A percentile compares a stretch with the other conserved stretches of the same genome.
phyloP scores from a whole-genome alignment of 2,888 invertebrate genomes.

The Tinea semifulvella region DNA sequence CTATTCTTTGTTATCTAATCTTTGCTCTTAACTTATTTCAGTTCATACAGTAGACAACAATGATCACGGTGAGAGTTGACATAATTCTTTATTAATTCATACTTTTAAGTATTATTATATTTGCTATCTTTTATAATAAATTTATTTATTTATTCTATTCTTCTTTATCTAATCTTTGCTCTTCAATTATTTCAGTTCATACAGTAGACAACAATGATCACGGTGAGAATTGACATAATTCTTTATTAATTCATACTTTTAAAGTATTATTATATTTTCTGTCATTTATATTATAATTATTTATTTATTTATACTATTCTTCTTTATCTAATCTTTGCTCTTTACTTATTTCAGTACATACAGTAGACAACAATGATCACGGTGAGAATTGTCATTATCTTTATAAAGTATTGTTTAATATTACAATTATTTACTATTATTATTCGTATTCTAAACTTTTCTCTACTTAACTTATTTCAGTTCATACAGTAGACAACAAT shows the following conservation, averaged over 20 bases:
- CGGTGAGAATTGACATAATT: not conserved
- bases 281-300: too few species aligned
- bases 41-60: too few species aligned
- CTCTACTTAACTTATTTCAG: slow-evolving; percentile 1
- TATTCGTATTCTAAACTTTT: not conserved
- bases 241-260: not conserved
- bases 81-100: not conserved
- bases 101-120: not conserved
- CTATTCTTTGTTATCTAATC: too few species aligned
- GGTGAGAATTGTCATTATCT: not conserved
- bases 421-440: not conserved
- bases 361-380: slow-evolving; percentile 3
- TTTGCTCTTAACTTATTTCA: too few species aligned
- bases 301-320: not conserved
- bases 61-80: slow-evolving; percentile 3
- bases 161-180: not conserved
- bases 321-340: not conserved
- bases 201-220: slow-evolving; percentile 2
- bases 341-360: slow-evolving; percentile 4
- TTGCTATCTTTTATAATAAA: too few species aligned
- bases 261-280: not conserved
- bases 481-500: slow-evolving; percentile 3
- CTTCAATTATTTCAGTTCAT: slow-evolving; percentile 5
- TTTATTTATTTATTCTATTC: not conserved
- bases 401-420: not conserved